Evolutionary conservation across 1,140 invertebrate species (phyloP), one percentile per base, ranked within the genome.

Genomic region (Leguminivora glycinivorella): DNA sequence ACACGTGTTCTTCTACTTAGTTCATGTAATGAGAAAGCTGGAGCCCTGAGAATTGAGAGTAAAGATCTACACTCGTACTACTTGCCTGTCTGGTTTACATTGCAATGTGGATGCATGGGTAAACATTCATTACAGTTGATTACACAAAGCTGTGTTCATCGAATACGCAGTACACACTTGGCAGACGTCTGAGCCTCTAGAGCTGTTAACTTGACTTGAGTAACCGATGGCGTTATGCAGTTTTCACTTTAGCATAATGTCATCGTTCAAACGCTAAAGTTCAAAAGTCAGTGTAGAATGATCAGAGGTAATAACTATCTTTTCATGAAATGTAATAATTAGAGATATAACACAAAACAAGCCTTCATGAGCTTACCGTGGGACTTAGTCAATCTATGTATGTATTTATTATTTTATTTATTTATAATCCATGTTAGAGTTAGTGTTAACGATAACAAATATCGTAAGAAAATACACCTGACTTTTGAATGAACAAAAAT

Each of bases 191-290:
- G 19, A 22, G 47, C 19, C 9, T 22, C 47, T 52, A 52, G 47
- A 52, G 47, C 47, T 22, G 47, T 52, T 52, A 22, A 52, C 47
- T 52, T 52, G 14, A 43, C 17, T 52, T n/a, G n/a, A n/a, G n/a
- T n/a, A n/a, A 22, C 47, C 19, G 19, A 22, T 22, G 47, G 47
- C 9, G 47, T 52, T 52, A 52, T 52, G 47, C 47, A 52, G 2
- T 52, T 52, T 52, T n/a, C n/a, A 52, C 22, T 52, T 52, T 22
- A 19, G 47, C 47, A 52, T 52, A 52, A 52, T 22, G 47, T n/a
- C 47, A 52, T 52, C 7, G 19, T 19, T 19, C 10, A 43, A 38
- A 38, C 43, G 43, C n/a, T 17, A 47, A 6, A 2, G 10, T 52
- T 52, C 19, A 52, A 52, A 52, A 52, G 47, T 52, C 47, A 22